Evolutionary conservation across 1,140 invertebrate species (phyloP).

Genomic region (Tetramorium alpestre): DNA sequence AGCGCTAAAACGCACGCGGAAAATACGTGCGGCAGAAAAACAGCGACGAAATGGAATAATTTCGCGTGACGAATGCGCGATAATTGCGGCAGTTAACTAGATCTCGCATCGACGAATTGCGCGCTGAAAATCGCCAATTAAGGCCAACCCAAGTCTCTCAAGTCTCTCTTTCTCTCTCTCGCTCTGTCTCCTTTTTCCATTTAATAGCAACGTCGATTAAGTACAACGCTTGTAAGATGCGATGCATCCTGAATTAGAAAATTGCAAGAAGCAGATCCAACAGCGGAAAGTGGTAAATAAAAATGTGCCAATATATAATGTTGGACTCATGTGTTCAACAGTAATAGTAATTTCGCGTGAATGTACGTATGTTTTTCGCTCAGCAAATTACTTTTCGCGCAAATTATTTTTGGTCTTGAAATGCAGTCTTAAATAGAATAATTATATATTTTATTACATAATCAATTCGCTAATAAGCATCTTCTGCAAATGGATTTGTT

Average conservation of each 20-base stretch:
- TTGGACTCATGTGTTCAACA: no score
- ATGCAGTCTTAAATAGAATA: no score
- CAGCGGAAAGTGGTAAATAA: not conserved
- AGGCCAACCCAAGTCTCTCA: not conserved
- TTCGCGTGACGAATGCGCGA: constrained; percentile 6
- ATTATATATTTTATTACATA: no score
- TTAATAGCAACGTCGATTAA: not conserved
- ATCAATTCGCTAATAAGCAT: not conserved
- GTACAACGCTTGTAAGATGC: not conserved
- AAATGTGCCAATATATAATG: not conserved
- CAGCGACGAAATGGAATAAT: constrained; percentile 20
- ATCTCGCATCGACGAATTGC: not conserved
- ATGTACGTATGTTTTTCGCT: no score
- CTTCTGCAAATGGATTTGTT: not conserved
- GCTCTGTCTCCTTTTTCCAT: not conserved
- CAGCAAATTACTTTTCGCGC: no score
- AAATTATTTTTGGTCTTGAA: no score
- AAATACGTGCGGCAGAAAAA: not conserved
- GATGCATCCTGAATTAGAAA: not conserved
- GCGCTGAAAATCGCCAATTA: constrained; percentile 22
- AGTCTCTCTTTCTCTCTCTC: not conserved
- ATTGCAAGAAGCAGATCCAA: not conserved
- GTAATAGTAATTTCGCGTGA: no score
- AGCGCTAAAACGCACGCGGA: not conserved
- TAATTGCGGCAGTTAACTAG: constrained; percentile 27